Base-by-base conservation (phyloP, 2,797 vertebrate genomes). In the Salarias fasciatus region DNA sequence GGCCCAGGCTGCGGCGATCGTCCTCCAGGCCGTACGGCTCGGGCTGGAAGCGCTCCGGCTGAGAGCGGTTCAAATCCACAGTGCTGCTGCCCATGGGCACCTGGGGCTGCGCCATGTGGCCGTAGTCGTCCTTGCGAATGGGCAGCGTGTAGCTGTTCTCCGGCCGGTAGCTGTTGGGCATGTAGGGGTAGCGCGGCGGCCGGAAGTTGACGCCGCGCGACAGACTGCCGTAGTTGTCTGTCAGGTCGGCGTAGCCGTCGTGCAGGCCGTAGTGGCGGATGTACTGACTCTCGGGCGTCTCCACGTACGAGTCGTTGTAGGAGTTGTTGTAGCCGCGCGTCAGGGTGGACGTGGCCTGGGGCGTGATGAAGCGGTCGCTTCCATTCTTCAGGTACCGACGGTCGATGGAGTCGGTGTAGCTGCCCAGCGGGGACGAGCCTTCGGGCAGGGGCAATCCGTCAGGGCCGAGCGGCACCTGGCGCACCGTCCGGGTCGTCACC, bases 1-100 rank as follows among this genome's bases (percentile, higher is more conserved):
- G 94, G 1, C 95, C 96, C 28, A 98, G 89, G 89, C 98, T 99
- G 62, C 96, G 95, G 2, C 96, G 95, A 74, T 99, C 98, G 1
- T 99, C 98, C 72, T 99, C 98, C 70, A 99, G 89, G 1, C 98
- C 97, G 0, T 99, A 99, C 0, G 98, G 97, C 67, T 99, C 97
- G 0, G 97, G 91, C 81, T 99, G 97, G 88, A 99, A 99, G 60
- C 94, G 95, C 80, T 99, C 97, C 0, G 97, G 97, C 85, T 98
- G 96, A 0, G 97, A 98, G 90, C 96, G 94, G 86, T 95, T 95
- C 83, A 97, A 82, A 72, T 97, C 96, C 40, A 89, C 86, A 0
- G 82, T 93, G 91, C 95, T 95, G 87, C 93, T 94, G 9, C 94
- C 95, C 83, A 95, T 94, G 0, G 94, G 94, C 18, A 94, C 95